These are phyloP conservation scores for Fringilla coelebs DNA, from an alignment of 2,797 vertebrate genomes.

Conservation along the genomic window DNA sequence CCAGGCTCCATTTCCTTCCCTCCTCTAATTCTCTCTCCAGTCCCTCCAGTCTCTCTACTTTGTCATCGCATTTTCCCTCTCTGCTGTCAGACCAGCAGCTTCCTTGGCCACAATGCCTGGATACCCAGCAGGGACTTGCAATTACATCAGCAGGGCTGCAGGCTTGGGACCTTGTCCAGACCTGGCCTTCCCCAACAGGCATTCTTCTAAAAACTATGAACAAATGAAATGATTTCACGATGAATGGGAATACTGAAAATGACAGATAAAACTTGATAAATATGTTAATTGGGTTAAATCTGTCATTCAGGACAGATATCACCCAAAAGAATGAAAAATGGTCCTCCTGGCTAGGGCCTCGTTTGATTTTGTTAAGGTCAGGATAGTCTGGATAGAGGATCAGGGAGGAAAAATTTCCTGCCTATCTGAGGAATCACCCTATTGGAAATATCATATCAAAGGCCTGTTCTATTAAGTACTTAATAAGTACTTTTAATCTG, in stretches of 20 bases:
- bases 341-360: background rate
- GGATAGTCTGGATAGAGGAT: background rate
- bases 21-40: background rate
- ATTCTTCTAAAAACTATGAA: background rate
- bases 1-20: background rate
- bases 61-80: background rate
- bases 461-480: background rate
- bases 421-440: background rate
- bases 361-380: background rate
- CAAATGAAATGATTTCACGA: background rate
- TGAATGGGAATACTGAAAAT: background rate
- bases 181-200: background rate
- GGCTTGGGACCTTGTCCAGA: background rate
- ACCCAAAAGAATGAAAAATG: background rate
- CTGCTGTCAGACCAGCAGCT: background rate
- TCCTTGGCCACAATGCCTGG: rapidly evolving
- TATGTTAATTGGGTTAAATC: background rate
- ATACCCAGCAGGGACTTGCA: background rate
- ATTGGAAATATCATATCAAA: background rate
- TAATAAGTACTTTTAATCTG: background rate
- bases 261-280: background rate
- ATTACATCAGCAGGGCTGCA: background rate
- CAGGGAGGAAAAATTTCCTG: background rate
- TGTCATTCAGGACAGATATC: background rate
- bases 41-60: background rate